Conservation (phyloP, 2,888 invertebrate genomes). For the Drosophila suboccidentalis region DNA sequence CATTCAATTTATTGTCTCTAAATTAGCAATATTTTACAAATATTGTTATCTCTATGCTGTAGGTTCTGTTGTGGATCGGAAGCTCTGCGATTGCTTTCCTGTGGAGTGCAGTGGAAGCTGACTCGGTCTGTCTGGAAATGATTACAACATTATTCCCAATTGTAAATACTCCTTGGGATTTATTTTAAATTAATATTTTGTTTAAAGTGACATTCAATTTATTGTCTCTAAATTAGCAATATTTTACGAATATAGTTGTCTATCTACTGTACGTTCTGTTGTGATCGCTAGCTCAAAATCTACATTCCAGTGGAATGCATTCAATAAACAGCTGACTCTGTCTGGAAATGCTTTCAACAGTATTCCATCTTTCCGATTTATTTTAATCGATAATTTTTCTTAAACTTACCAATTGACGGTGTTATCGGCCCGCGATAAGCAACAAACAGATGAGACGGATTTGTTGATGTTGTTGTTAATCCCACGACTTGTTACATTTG, state of each 20-base stretch:
- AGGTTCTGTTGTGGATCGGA: neutral
- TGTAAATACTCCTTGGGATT: too few relatives aligned
- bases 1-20: too few relatives aligned
- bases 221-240: too few relatives aligned
- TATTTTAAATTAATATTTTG: too few relatives aligned
- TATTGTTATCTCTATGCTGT: neutral
- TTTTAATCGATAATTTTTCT: neutral
- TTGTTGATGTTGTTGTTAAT: neutral
- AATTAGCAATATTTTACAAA: too few relatives aligned
- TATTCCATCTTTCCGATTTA: neutral
- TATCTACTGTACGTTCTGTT: too few relatives aligned
- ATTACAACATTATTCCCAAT: too few relatives aligned
- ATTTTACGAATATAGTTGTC: too few relatives aligned
- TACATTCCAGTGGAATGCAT: too few relatives aligned
- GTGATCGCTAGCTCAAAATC: too few relatives aligned
- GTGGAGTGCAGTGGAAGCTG: neutral
- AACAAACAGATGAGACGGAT: slow-evolving; percentile 5
- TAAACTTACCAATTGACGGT: slow-evolving; percentile 51
- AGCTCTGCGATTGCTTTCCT: neutral
- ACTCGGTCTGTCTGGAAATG: neutral
- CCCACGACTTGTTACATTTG: slow-evolving; percentile 11
- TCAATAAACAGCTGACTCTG: too few relatives aligned
- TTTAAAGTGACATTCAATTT: too few relatives aligned
- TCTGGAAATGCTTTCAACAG: neutral
- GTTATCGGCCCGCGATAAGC: slow-evolving; percentile 53